Conservation (phyloP, 2,113 vertebrate genomes). For the Camelus bactrianus region DNA sequence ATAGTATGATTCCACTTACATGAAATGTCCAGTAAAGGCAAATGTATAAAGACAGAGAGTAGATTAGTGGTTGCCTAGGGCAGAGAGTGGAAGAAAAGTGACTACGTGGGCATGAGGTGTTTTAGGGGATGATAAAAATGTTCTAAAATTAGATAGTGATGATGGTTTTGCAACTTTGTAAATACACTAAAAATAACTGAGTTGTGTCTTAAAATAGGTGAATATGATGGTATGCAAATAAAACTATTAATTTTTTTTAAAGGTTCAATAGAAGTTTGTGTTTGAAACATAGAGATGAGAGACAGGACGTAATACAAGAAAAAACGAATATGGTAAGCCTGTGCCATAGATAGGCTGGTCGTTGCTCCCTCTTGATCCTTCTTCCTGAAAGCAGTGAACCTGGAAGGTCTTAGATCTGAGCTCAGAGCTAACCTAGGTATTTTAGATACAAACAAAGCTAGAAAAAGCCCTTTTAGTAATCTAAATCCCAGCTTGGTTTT, state of each 20-base stretch:
- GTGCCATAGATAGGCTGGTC: fast-evolving
- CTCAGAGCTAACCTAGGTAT: background rate
- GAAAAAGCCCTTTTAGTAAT: background rate
- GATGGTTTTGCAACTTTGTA: background rate
- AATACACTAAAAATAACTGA: background rate
- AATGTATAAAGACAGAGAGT: background rate
- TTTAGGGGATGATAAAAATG: background rate
- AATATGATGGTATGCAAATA: background rate
- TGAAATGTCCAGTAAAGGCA: background rate
- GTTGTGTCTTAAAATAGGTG: background rate
- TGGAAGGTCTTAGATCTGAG: background rate
- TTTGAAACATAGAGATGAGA: background rate
- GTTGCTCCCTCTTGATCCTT: background rate
- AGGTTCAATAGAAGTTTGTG: background rate
- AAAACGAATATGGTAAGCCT: background rate
- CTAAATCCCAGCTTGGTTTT: background rate
- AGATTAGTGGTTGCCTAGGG: background rate
- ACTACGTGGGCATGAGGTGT: background rate
- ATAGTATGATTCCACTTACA: background rate
- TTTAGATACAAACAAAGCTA: background rate
- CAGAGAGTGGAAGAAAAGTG: background rate
- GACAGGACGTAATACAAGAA: background rate
- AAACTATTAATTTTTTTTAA: background rate
- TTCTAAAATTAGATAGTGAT: background rate
- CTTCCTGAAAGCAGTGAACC: background rate